A percentile compares a stretch with the other conserved stretches of the same genome.
These are phyloP conservation scores for Chelon labrosus DNA, from an alignment of 2,797 vertebrate genomes.

Conservation along the genomic window DNA sequence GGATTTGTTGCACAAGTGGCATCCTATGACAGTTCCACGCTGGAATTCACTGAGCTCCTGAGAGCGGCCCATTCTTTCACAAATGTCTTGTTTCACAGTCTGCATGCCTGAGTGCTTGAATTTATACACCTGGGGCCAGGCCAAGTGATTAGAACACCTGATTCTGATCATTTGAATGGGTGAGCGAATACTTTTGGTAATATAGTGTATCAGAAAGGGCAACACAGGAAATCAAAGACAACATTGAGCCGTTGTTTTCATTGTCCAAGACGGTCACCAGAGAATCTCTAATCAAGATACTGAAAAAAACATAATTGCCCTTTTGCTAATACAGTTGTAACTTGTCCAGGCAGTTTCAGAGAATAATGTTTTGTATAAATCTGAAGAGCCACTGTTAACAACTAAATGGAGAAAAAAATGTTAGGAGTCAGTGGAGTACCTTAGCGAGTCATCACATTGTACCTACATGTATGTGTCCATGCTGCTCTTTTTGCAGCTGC, in stretches of 20 bases:
- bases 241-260: conserved; percentile 21
- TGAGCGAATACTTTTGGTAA: too few relatives aligned
- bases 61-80: too few relatives aligned
- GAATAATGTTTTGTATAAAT: conserved; percentile 17
- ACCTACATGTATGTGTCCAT: conserved; percentile 14
- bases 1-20: too few relatives aligned
- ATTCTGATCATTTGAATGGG: too few relatives aligned
- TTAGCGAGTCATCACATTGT: conserved; percentile 2
- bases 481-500: conserved; percentile 6
- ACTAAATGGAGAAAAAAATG: conserved; percentile 10
- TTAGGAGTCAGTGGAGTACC: conserved; percentile 5
- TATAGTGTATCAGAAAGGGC: conserved; percentile 35
- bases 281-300: conserved; percentile 4
- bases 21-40: too few relatives aligned
- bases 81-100: too few relatives aligned
- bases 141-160: too few relatives aligned
- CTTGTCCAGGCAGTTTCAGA: conserved; percentile 15
- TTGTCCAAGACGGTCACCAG: conserved; percentile 9
- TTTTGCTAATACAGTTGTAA: conserved; percentile 10
- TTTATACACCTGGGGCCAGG: too few relatives aligned
- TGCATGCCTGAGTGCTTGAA: too few relatives aligned
- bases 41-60: too few relatives aligned
- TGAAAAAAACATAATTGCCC: conserved; percentile 4
- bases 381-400: conserved; percentile 30
- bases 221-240: conserved; percentile 32